A percentile compares a stretch with the other conserved stretches of the same genome.
These are phyloP conservation scores for Ibidorhyncha struthersii DNA, from an alignment of 2,113 vertebrate species.

Conservation along the genomic window DNA sequence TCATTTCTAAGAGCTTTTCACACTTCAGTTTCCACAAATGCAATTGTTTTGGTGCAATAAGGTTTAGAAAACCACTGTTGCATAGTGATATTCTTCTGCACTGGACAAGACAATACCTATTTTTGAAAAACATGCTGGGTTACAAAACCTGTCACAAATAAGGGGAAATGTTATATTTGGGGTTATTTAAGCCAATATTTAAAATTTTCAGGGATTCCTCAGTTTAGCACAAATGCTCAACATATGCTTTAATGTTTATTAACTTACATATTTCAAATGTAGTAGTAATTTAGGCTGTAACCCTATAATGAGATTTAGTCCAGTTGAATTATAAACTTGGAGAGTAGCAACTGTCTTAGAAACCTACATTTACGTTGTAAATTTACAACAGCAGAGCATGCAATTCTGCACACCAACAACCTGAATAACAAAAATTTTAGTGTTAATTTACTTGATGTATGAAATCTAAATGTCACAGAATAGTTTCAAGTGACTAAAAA, in stretches of 20 bases:
- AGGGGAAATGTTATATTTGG: neutral
- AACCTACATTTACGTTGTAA: neutral
- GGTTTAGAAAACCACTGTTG: slow-evolving; percentile 23
- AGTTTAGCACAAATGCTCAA: neutral
- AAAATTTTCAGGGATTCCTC: neutral
- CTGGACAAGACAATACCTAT: neutral
- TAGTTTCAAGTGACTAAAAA: neutral
- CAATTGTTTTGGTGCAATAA: slow-evolving; percentile 49
- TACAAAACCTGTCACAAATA: neutral
- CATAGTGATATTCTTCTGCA: slow-evolving; percentile 1
- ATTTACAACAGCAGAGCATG: neutral
- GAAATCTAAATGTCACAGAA: neutral
- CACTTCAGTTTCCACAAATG: slow-evolving; percentile 41
- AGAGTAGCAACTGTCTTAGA: neutral
- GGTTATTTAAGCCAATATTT: neutral
- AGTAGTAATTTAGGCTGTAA: neutral
- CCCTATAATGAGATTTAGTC: neutral
- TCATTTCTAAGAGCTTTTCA: slow-evolving; percentile 44
- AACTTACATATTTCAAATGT: neutral
- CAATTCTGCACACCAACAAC: neutral
- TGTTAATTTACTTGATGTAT: neutral
- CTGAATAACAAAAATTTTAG: neutral
- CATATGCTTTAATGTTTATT: neutral
- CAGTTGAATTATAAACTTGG: neutral
- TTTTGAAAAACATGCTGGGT: neutral